Evolutionary conservation across 2,797 vertebrate species (phyloP), one percentile per base, ranked within the genome.

Genomic region (Falco columbarius): DNA sequence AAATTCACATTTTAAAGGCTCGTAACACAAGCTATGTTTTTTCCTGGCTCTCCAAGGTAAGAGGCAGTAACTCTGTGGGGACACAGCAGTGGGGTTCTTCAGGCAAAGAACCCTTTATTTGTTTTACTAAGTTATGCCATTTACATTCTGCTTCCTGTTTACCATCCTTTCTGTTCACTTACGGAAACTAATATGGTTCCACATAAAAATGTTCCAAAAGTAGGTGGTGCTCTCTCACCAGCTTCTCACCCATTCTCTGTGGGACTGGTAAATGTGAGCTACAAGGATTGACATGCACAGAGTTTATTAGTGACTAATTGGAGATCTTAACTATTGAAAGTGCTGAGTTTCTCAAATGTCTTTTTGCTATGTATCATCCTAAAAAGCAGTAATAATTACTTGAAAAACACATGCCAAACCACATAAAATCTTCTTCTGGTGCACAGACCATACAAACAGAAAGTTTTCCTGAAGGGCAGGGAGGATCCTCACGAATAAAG

Each of bases 221-320:
- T 20, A 92, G 93, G 94, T 88, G 94, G 92, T 95, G 96, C 96
- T 97, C 63, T 92, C 59, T 83, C 55, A 20, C 82, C 94, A 88
- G 67, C 71, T 73, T 91, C 87, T 89, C 49, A 56, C 36, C 59
- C 44, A 0, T 52, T 72, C 92, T 65, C 88, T 13, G 81, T 0
- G 0, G 73, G 61, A 20, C 1, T 17, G 76, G 86, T 3, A 62
- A 61, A 17, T 3, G 6, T 6, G 59, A 94, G 84, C 70, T 38
- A 20, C 51, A 29, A 15, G 56, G 38, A 29, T 0, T 86, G 81
- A 65, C 16, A 1, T 26, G 81, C 79, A 7, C 20, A 1, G 77
- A 19, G 73, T 56, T 91, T 34, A 46, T 82, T 51, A 73, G 86
- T 66, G 79, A 90, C 85, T 93, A 19, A 96, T 85, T 34, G 5